Base-by-base conservation (phyloP, 1,140 invertebrate species). In the Drosophila sp. region DNA sequence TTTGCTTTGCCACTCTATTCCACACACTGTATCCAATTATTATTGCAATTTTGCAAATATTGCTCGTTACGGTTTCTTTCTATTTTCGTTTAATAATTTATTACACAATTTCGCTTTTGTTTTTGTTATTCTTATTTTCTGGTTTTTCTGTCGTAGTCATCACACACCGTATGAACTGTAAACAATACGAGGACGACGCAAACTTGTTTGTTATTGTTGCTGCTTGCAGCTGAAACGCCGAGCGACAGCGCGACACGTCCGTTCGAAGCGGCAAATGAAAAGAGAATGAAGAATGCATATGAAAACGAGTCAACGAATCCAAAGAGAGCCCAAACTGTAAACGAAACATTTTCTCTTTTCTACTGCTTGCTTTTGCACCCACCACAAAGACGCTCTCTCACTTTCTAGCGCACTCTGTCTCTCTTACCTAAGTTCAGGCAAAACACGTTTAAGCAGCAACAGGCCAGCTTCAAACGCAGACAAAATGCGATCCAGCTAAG, bases 201-300 rank as follows among this genome's bases (percentile, higher is more conserved):
- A 66, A 72, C n/a, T 21, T 41, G 40, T 34, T 64, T 62, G 34
- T 67, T 72, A 29, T 70, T 72, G 51, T 61, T 57, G 66, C 46
- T 61, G 74, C 13, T 38, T 57, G 53, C 59, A 45, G 48, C 36
- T 54, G 11, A 46, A 54, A 59, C 38, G 57, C n/a, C 34, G 50
- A 66, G 69, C 73, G 69, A 57, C 70, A 76, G 50, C 62, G 57
- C 63, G 62, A 65, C 73, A 76, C 73, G 74, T 76, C 74, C 56
- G 74, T 61, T 57, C 70, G 57, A 48, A 66, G 32, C 74, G 63
- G 70, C 62, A 67, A 67, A 65, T 61, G 74, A 73, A 73, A 67
- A 67, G 70, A 72, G 70, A 76, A 73, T 76, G 70, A 57, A 66
- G 43, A 59, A 48, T 34, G 54, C 54, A 38, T 36, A 66, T 51